Base-by-base conservation (phyloP, 2,113 vertebrate genomes). In the Tretioscincus oriximinensis region DNA sequence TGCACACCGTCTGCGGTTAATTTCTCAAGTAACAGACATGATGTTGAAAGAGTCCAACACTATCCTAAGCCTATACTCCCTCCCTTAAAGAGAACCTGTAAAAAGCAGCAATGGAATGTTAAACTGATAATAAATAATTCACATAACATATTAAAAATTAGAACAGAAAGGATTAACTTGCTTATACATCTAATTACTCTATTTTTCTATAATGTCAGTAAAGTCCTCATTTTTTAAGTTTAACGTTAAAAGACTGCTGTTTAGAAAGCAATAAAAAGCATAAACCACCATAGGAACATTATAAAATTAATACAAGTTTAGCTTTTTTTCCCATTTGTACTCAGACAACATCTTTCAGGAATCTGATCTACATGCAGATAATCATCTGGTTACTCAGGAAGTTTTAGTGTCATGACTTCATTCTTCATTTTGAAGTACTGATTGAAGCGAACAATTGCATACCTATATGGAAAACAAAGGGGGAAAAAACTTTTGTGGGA, bases 381-480 rank as follows among this genome's bases (percentile, higher is more conserved):
- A 89, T 73, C 88, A 85, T 82, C 91, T 73, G 54, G 77, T 94
- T 97, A 97, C 93, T 99, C 95, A 0, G 98, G 97, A 90, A 98
- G 92, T 92, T 93, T 95, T 85, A 99, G 92, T 0, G 90, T 92
- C 71, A 93, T 94, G 58, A 95, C 96, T 82, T 97, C 97, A 21
- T 96, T 95, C 90, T 99, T 99, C 97, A 98, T 99, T 94, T 98
- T 98, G 94, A 98, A 97, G 92, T 99, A 99, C 85, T 99, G 98
- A 93, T 94, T 97, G 90, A 99, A 98, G 81, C 98, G 97, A 85
- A 99, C 96, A 89, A 98, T 91, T 74, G 98, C 97, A 74, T 99
- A 99, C 93, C 98, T 99, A 84, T 58, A 14, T 45, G 91, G 73
- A 84, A 63, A 84, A 84, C 66, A 67, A 86, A 77, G 14, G n/a